These are phyloP conservation scores for Moxostoma hubbsi DNA, from an alignment of 2,797 vertebrate genomes.

Conservation along the genomic window DNA sequence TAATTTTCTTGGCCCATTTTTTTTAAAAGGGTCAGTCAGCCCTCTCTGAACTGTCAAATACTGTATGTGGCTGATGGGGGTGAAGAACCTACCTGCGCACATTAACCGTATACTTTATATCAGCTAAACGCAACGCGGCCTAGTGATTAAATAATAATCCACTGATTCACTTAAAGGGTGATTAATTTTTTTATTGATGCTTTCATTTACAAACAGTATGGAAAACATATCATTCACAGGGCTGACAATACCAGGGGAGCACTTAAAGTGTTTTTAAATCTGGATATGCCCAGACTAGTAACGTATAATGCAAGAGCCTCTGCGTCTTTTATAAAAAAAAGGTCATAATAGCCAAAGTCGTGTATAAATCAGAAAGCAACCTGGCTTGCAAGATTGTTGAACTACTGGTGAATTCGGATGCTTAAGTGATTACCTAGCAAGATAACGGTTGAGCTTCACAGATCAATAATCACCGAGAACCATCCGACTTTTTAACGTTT, in stretches of 20 bases:
- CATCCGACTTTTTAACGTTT: background rate
- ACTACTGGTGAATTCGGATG: background rate
- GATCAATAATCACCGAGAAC: constrained; percentile 11
- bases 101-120: background rate
- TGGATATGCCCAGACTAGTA: background rate
- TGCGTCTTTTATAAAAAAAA: background rate
- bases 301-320: background rate
- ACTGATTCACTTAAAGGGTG: background rate
- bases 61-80: background rate
- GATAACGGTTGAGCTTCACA: constrained; percentile 29
- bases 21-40: background rate
- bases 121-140: background rate
- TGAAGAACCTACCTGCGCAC: background rate
- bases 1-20: background rate
- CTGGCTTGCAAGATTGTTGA: background rate
- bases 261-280: background rate
- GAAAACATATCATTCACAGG: no score
- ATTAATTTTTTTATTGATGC: no score
- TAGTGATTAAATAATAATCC: background rate
- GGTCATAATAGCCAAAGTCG: background rate
- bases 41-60: constrained; percentile 2
- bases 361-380: constrained; percentile 2
- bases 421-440: constrained; percentile 33
- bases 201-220: no score
- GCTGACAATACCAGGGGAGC: no score